Evolutionary conservation across 2,888 invertebrate species (phyloP).

Genomic region (Selenia dentaria): DNA sequence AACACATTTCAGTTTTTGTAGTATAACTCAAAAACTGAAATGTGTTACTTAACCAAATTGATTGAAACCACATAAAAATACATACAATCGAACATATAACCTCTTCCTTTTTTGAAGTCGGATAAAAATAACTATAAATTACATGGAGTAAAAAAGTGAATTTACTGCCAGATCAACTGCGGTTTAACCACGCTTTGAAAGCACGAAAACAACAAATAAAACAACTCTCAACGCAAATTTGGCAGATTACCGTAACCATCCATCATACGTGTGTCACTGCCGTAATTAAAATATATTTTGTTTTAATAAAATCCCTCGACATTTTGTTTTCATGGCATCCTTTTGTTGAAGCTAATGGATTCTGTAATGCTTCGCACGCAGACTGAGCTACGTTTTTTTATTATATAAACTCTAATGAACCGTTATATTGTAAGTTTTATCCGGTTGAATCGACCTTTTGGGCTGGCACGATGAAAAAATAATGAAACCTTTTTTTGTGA

Average conservation of each 20-base stretch:
- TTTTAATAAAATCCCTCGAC: slow-evolving; percentile 39
- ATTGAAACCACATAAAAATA: no score
- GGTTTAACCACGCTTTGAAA: slow-evolving; percentile 5
- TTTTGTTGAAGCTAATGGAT: slow-evolving; percentile 52
- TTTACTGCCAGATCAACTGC: no score
- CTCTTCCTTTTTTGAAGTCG: no score
- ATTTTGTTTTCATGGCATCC: slow-evolving; percentile 36
- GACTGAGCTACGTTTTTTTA: slow-evolving; percentile 38
- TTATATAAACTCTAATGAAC: slow-evolving; percentile 45
- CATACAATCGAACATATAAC: no score
- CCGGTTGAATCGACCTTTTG: slow-evolving; percentile 27
- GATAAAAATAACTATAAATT: no score
- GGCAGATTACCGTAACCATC: slow-evolving; percentile 20
- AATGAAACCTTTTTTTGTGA: slow-evolving; percentile 29
- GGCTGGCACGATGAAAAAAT: slow-evolving; percentile 30
- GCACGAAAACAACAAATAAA: slow-evolving; percentile 6
- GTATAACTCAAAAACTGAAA: no score
- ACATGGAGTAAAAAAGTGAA: no score
- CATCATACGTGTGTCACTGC: slow-evolving; percentile 28
- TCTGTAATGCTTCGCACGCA: slow-evolving; percentile 39
- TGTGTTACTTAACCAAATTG: no score
- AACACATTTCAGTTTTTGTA: no score
- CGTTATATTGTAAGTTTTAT: slow-evolving; percentile 38
- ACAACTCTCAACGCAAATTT: slow-evolving; percentile 2
- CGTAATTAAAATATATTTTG: slow-evolving; percentile 58